Conservation (phyloP, 1,140 invertebrate species). For the Brachionus asplanchnoidis region DNA sequence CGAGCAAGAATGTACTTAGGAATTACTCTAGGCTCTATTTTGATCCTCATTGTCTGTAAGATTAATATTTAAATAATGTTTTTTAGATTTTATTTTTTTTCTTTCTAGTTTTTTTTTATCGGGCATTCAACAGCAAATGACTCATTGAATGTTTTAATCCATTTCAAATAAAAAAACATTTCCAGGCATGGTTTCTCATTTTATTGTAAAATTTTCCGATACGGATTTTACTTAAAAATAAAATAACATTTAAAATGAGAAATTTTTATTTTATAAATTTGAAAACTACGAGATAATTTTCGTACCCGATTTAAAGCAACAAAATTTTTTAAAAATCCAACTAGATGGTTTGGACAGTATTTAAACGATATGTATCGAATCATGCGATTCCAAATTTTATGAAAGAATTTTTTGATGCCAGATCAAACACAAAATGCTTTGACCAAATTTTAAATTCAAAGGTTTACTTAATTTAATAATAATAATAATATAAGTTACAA, state of each 20-base stretch:
- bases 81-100: neutral
- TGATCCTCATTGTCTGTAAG: slow-evolving; percentile 22
- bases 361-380: neutral
- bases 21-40: slow-evolving; percentile 1
- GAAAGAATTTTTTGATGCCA: slow-evolving; percentile 17
- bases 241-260: neutral
- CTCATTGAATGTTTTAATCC: neutral
- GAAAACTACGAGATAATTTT: neutral
- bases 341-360: neutral
- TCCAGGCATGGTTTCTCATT: neutral
- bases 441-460: slow-evolving; percentile 19
- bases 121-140: neutral
- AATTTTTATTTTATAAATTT: neutral
- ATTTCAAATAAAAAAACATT: neutral
- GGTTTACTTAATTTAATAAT: neutral
- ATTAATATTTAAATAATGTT: neutral
- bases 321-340: neutral
- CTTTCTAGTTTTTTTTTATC: slow-evolving; percentile 17
- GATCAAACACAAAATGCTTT: neutral
- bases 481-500: too few species aligned
- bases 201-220: neutral
- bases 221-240: neutral
- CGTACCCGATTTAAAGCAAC: neutral
- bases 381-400: neutral
- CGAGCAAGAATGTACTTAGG: slow-evolving; percentile 16